Evolutionary conservation across 2,888 invertebrate species (phyloP), one percentile per base, ranked within the genome.

Genomic region (Meloe dianella): DNA sequence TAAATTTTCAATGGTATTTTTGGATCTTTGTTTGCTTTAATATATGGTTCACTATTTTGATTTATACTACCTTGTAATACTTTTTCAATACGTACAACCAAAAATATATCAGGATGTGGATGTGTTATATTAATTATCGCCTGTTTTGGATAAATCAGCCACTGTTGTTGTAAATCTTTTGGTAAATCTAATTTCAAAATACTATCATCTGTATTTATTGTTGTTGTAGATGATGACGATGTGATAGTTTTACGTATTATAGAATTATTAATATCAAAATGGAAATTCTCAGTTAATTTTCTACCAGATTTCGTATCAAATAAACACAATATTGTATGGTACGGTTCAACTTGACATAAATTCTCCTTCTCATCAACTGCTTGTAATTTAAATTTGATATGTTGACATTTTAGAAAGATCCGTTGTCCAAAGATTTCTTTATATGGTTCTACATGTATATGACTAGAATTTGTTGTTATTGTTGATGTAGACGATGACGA

Each of bases 21-120:
- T 4, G 92, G 90, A 84, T 95, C 94, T 77, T 92, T 92, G 22
- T 91, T 90, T 7, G 90, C 90, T 79, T 92, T 92, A 35, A 95
- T 85, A 83, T 97, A 97, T 0, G 95, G 93, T 77, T 97, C 97
- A 27, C 92, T 86, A 6, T 93, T 92, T 81, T 93, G 92, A 74
- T 90, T 91, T 69, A 97, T 92, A 71, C 91, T 90, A 5, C 93
- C 96, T 85, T 97, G 97, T 5, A 98, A 87, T 68, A 97, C 92
- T 84, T 97, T 97, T 80, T 98, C 97, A 69, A 98, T 93, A 78
- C 92, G 89, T 57, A 96, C 91, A n/a, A 97, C 96, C 73, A 97
- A 81, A 84, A 93, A 97, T 76, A 98, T 90, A 79, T 97, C 97
- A 8, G 95, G 89, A 84, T 96, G 94, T 1, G 96, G 93, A 81